A percentile compares a stretch with the other conserved stretches of the same genome.
phyloP scores from a whole-genome alignment of 2,113 vertebrate species.

The Nerophis ophidion region DNA sequence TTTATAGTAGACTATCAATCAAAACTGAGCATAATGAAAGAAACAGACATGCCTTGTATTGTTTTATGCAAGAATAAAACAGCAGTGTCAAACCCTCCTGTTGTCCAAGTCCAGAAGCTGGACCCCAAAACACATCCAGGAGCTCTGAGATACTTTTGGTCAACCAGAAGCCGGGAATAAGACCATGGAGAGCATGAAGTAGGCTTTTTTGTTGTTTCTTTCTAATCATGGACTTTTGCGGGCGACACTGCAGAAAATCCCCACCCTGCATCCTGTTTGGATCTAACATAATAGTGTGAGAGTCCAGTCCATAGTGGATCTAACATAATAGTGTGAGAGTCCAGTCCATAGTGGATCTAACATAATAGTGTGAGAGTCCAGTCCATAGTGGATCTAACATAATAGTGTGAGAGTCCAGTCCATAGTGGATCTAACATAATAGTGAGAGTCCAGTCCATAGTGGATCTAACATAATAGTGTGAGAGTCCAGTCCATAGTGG shows the following conservation, averaged over 20 bases:
- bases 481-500: too few relatives aligned
- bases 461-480: too few relatives aligned
- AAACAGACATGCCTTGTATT: too few relatives aligned
- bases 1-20: neutral
- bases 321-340: too few relatives aligned
- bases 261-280: conserved; percentile 41
- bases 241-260: conserved; percentile 44
- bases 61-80: neutral
- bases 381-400: too few relatives aligned
- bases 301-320: too few relatives aligned
- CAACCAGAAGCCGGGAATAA: conserved; percentile 29
- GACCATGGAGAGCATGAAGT: conserved; percentile 39
- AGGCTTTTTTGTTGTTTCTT: conserved; percentile 30
- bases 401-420: too few relatives aligned
- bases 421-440: too few relatives aligned
- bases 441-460: too few relatives aligned
- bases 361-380: too few relatives aligned
- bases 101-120: conserved; percentile 16
- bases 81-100: neutral
- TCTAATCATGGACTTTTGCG: conserved; percentile 45
- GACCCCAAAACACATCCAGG: conserved; percentile 7
- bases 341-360: too few relatives aligned
- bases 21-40: neutral
- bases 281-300: too few relatives aligned
- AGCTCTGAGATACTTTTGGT: conserved; percentile 34